Evolutionary conservation across 2,113 vertebrate species (phyloP), one percentile per base, ranked within the genome.

Genomic region (Ahaetulla prasina): DNA sequence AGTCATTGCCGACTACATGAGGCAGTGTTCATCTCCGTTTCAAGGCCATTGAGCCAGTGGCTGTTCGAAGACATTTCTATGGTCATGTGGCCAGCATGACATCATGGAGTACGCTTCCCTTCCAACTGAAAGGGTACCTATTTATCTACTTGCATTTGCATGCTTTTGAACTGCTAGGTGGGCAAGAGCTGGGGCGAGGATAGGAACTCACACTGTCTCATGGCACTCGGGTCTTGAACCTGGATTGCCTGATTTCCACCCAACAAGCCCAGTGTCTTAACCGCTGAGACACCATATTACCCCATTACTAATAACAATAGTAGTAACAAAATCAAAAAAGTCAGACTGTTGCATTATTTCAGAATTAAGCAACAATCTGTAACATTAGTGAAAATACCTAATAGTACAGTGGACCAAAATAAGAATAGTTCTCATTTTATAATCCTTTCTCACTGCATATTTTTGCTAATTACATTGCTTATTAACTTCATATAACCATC

Each of bases 171-270:
- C 30, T 68, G 30, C 11, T 68, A 68, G 60, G 30, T 63, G 60
- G 27, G 27, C 60, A 63, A 27, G 11, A 63, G 10, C 27, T 30
- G 55, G 9, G 23, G 25, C 8, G 25, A n/a, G 60, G 30, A 68
- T 2, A 0, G 30, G 4, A n/a, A 4, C 30, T 68, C 30, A 68
- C 11, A 4, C 12, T 68, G 27, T 68, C 0, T 0, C 4, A 1
- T 68, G 30, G 60, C 2, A 0, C 4, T 68, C 3, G 3, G 57
- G 10, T 60, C 60, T 68, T n/a, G 27, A 68, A 68, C 60, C 14
- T 68, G 60, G 27, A 14, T 68, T 68, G 60, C 30, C 1, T 2
- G 12, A 2, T n/a, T 68, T 68, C 30, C 60, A 68, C 60, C 60
- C 2, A 0, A n/a, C 30, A 68, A 68, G 4, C 60, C 60, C 60